Evolutionary conservation across 2,113 vertebrate genomes (phyloP).

Genomic region (Numenius arquata): DNA sequence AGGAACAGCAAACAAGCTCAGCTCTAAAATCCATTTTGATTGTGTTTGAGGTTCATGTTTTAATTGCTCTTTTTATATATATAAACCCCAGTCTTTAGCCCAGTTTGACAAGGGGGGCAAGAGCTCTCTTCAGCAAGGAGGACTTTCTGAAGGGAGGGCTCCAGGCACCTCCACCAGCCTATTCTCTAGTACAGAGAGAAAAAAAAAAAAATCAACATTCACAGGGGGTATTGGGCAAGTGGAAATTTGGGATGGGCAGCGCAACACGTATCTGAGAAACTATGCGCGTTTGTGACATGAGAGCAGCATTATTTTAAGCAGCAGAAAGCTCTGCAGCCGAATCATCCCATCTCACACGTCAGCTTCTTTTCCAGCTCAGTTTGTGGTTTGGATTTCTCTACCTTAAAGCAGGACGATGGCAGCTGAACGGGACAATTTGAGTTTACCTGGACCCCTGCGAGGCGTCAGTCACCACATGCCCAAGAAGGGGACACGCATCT

Average conservation of each 20-base stretch:
- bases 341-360: background rate
- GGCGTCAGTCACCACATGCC: background rate
- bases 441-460: background rate
- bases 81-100: background rate
- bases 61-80: background rate
- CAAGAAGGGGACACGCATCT: fast-evolving
- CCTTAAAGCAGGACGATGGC: background rate
- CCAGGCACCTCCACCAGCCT: background rate
- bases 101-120: background rate
- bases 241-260: background rate
- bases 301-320: background rate
- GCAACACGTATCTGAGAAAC: background rate
- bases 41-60: background rate
- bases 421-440: background rate
- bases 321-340: background rate
- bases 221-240: background rate
- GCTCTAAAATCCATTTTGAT: background rate
- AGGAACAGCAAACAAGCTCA: background rate
- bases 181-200: background rate
- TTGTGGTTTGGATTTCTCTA: background rate
- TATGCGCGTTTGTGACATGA: fast-evolving
- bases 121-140: background rate
- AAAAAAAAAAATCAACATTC: background rate
- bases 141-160: background rate
- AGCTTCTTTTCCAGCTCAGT: background rate